Evolutionary conservation across 2,113 vertebrate genomes (phyloP).

Genomic region (Accipiter cooperii): DNA sequence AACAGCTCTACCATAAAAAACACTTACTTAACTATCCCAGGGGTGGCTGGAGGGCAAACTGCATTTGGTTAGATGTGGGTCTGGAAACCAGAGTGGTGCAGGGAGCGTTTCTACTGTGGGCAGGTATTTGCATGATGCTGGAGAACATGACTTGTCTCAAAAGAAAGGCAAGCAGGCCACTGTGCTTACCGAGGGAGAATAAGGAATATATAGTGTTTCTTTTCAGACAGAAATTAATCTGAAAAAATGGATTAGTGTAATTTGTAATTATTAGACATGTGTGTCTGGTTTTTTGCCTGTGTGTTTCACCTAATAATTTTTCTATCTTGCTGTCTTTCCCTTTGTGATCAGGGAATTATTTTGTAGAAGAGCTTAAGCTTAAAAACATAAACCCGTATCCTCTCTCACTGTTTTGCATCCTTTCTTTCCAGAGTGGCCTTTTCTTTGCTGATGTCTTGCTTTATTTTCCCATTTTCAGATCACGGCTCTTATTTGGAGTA

Average conservation of each 20-base stretch:
- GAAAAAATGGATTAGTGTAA: not conserved
- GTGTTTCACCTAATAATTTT: not conserved
- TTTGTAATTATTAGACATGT: not conserved
- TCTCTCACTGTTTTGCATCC: not conserved
- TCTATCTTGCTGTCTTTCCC: not conserved
- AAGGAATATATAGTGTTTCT: not conserved
- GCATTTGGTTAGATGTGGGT: not conserved
- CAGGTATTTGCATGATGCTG: not conserved
- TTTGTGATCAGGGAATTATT: not conserved
- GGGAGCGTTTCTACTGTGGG: not conserved
- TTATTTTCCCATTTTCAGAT: not conserved
- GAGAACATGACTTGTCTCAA: not conserved
- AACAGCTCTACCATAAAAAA: not conserved
- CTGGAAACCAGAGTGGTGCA: accelerated
- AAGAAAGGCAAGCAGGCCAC: not conserved
- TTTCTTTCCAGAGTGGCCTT: not conserved
- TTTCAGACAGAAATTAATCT: not conserved
- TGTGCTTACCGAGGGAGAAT: not conserved
- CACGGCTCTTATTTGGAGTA: accelerated
- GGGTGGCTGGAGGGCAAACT: not conserved
- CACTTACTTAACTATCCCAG: too few species aligned
- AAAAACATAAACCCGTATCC: not conserved
- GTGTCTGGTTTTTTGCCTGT: not conserved
- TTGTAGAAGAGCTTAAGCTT: not conserved
- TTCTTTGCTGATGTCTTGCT: not conserved